A percentile compares a stretch with the other conserved stretches of the same genome.
phyloP scores from a whole-genome alignment of 2,888 invertebrate genomes.

The Trachelus iudaicus region DNA sequence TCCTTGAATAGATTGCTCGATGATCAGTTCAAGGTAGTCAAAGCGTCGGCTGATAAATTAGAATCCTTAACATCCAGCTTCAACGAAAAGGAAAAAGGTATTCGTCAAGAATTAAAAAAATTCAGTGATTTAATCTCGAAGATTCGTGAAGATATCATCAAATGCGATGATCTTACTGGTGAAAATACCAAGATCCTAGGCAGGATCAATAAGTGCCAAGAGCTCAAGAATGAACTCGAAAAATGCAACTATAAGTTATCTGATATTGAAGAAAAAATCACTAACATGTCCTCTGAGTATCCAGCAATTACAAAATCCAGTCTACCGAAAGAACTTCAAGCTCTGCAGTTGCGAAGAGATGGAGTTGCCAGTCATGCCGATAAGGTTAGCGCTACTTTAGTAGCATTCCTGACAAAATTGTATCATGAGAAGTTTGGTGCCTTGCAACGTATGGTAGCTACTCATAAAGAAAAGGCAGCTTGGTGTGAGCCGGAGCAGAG shows the following conservation, averaged over 20 bases:
- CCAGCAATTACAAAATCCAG: constrained; percentile 83
- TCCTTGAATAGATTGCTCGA: constrained; percentile 76
- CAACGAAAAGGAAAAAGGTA: constrained; percentile 78
- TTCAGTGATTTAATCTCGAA: constrained; percentile 77
- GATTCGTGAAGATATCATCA: constrained; percentile 84
- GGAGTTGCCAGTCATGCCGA: constrained; percentile 81
- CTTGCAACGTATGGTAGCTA: constrained; percentile 82
- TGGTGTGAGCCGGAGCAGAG: constrained; percentile 93
- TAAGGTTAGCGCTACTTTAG: constrained; percentile 79
- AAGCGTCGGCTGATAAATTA: constrained; percentile 78
- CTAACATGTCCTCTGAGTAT: constrained; percentile 78
- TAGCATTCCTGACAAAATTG: constrained; percentile 86
- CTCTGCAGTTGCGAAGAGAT: constrained; percentile 86
- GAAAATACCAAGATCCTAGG: constrained; percentile 86
- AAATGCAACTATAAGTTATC: constrained; percentile 76
- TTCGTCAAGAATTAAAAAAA: constrained; percentile 78
- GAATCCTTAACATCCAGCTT: constrained; percentile 79
- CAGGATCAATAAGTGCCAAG: constrained; percentile 80
- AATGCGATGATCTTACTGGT: constrained; percentile 90
- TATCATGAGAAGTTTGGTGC: constrained; percentile 87
- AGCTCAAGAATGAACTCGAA: constrained; percentile 78
- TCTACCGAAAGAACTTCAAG: constrained; percentile 83
- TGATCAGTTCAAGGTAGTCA: constrained; percentile 81
- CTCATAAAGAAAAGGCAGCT: constrained; percentile 86
- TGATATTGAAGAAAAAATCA: constrained; percentile 76